Percentiles rank a stretch among this genome's conserved stretches.
These are phyloP conservation scores for Sycophaga agraensis DNA, from an alignment of 1,140 invertebrate species.

Conservation along the genomic window DNA sequence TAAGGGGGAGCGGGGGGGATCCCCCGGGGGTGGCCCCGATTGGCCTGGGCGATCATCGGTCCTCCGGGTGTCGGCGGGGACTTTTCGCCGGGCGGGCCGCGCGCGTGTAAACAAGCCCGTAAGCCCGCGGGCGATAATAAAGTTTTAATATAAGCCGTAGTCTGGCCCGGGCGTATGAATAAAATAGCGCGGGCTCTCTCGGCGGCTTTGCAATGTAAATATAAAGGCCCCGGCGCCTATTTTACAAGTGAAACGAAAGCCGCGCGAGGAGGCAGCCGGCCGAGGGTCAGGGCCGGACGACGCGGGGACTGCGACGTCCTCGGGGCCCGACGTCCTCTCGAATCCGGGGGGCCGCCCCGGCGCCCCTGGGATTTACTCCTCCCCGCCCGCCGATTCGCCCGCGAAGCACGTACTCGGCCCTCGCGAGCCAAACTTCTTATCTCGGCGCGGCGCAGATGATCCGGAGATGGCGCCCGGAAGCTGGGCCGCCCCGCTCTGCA, in stretches of 20 bases:
- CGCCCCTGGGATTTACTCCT: neutral
- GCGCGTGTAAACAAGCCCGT: constrained; percentile 8
- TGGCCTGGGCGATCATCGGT: no score
- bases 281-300: no score
- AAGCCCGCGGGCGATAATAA: constrained; percentile 21
- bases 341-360: neutral
- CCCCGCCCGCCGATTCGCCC: neutral
- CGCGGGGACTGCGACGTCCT: no score
- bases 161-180: constrained; percentile 14
- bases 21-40: no score
- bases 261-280: no score
- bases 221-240: no score
- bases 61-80: no score
- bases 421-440: neutral
- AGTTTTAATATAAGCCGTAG: constrained; percentile 20
- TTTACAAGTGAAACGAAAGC: no score
- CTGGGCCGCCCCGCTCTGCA: neutral
- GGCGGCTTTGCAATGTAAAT: constrained; percentile 26
- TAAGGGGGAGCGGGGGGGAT: no score
- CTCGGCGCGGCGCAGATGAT: constrained; percentile 3
- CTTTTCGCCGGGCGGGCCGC: no score
- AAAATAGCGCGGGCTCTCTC: constrained; percentile 17
- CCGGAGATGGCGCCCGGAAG: neutral
- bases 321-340: no score
- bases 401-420: no score